A percentile compares a stretch with the other conserved stretches of the same genome.
Evolutionary conservation across 2,888 invertebrate species (phyloP).

Genomic region (Oscheius sp.): DNA sequence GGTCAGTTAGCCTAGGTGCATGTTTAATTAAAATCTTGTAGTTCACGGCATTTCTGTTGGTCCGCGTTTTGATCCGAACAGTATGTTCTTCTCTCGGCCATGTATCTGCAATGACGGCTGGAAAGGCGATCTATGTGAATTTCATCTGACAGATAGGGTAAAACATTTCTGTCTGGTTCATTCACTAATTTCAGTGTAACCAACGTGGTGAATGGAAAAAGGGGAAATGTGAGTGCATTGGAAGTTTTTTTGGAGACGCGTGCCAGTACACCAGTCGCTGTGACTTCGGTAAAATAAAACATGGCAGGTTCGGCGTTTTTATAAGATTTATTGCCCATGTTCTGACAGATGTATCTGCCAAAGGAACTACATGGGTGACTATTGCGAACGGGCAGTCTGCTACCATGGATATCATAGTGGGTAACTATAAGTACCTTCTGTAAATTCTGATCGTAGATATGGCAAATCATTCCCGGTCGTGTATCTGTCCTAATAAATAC

Average conservation of each 20-base stretch:
- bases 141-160: constrained; percentile 64
- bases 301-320: constrained; percentile 49
- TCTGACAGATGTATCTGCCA: constrained; percentile 58
- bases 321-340: neutral
- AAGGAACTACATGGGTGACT: constrained; percentile 67
- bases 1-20: constrained; percentile 38
- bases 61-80: constrained; percentile 63
- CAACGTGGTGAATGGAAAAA: constrained; percentile 66
- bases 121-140: constrained; percentile 67
- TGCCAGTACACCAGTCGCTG: constrained; percentile 69
- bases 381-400: constrained; percentile 67
- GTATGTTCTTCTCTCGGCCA: constrained; percentile 58
- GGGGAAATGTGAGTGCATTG: constrained; percentile 64
- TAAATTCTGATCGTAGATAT: constrained; percentile 15
- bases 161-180: neutral
- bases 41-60: constrained; percentile 65
- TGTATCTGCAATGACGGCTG: constrained; percentile 66
- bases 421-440: constrained; percentile 4
- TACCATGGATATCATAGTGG: constrained; percentile 63
- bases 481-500: constrained; percentile 64
- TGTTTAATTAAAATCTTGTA: constrained; percentile 39
- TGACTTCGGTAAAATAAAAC: constrained; percentile 56
- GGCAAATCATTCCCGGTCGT: constrained; percentile 53
- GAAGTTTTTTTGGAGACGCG: constrained; percentile 66
- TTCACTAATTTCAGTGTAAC: constrained; percentile 59